Percentiles rank a stretch among this genome's conserved stretches.
Conservation (phyloP, 2,797 vertebrate genomes). For the Acrossocheilus fasciatus region DNA sequence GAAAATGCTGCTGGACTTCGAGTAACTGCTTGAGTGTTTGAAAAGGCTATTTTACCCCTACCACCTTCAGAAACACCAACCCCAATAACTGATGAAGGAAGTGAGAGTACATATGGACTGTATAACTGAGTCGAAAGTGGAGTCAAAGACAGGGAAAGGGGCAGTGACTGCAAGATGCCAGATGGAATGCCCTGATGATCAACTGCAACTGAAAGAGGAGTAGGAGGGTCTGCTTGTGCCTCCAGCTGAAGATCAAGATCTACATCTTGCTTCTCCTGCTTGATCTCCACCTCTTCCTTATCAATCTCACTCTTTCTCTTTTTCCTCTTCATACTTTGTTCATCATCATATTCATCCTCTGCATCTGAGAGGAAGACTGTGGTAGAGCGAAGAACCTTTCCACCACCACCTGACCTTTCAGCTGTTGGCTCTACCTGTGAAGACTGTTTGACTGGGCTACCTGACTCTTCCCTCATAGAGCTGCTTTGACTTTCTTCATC, state of each 20-base stretch:
- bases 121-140: conserved; percentile 79
- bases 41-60: conserved; percentile 73
- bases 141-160: conserved; percentile 75
- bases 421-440: conserved; percentile 64
- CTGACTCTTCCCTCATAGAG: conserved; percentile 68
- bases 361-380: conserved; percentile 84
- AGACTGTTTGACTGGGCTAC: conserved; percentile 75
- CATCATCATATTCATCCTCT: conserved; percentile 82
- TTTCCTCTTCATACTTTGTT: conserved; percentile 74
- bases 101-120: conserved; percentile 80
- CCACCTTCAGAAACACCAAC: conserved; percentile 65
- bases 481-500: conserved; percentile 82
- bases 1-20: conserved; percentile 67
- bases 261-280: conserved; percentile 77
- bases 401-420: conserved; percentile 73
- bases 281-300: conserved; percentile 74
- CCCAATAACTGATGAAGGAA: conserved; percentile 74
- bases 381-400: conserved; percentile 83
- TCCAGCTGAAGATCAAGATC: conserved; percentile 83
- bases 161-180: conserved; percentile 76
- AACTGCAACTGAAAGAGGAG: conserved; percentile 65
- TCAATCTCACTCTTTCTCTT: conserved; percentile 75
- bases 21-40: conserved; percentile 73
- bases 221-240: conserved; percentile 81
- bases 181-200: conserved; percentile 70